Evolutionary conservation across 2,888 invertebrate genomes (phyloP).

Genomic region (Hesperia comma): DNA sequence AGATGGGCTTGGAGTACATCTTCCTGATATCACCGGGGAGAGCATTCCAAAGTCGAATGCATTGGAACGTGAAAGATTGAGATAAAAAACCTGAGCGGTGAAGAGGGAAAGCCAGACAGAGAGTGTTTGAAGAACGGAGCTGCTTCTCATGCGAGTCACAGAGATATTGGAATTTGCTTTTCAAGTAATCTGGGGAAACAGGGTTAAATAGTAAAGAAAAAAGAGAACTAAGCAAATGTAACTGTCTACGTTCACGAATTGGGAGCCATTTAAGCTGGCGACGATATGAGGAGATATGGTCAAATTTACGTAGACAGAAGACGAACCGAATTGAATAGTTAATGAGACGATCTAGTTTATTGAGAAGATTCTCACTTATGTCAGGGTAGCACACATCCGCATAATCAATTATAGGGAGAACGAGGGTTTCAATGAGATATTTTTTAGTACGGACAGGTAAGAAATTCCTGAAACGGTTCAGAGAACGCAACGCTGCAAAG

Average conservation of each 20-base stretch:
- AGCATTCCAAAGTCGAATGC: no score
- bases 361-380: background rate
- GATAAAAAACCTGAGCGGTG: background rate
- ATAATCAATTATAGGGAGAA: constrained; percentile 8
- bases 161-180: constrained; percentile 1
- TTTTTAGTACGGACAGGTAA: background rate
- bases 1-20: no score
- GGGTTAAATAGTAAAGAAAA: constrained; percentile 3
- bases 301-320: constrained; percentile 15
- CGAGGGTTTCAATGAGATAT: background rate
- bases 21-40: no score
- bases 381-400: constrained; percentile 1
- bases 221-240: background rate
- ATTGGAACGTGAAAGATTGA: no score
- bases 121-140: background rate
- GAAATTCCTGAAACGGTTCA: background rate
- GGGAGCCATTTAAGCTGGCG: constrained; percentile 10
- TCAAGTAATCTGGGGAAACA: constrained; percentile 5
- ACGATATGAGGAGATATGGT: constrained; percentile 1
- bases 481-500: background rate
- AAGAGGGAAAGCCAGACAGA: background rate
- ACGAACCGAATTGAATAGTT: constrained; percentile 9
- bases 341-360: background rate
- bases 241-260: background rate
- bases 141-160: background rate